Percentiles rank a stretch among this genome's conserved stretches.
phyloP scores from a whole-genome alignment of 2,888 invertebrate species.

The Polylopha cassiicola region DNA sequence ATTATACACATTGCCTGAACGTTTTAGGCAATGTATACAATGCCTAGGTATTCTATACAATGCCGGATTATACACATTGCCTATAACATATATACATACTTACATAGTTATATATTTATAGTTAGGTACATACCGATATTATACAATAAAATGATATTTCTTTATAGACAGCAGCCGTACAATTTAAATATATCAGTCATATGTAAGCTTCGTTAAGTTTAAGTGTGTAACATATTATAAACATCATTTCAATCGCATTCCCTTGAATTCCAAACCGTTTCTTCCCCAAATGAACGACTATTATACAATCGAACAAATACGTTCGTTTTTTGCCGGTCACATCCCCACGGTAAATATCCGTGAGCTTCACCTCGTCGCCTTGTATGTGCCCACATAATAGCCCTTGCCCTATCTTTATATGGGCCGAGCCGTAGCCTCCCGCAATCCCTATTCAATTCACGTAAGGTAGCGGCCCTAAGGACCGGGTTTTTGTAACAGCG shows the following conservation, averaged over 20 bases:
- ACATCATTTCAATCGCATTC: constrained; percentile 44
- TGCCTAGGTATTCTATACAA: no score
- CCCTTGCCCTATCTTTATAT: constrained; percentile 75
- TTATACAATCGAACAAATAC: constrained; percentile 67
- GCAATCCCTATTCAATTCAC: constrained; percentile 75
- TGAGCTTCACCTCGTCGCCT: constrained; percentile 44
- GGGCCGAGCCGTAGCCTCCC: constrained; percentile 73
- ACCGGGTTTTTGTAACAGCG: constrained; percentile 76
- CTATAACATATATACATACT: no score
- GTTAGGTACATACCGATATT: no score
- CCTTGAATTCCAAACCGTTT: constrained; percentile 36
- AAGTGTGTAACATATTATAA: constrained; percentile 5
- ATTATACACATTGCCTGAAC: no score
- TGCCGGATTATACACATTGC: no score
- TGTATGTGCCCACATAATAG: constrained; percentile 54
- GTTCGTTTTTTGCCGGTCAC: constrained; percentile 52
- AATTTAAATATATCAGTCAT: no score
- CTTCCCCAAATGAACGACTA: constrained; percentile 57
- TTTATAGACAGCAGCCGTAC: no score
- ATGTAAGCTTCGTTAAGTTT: neutral
- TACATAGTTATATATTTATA: no score
- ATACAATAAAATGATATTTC: no score
- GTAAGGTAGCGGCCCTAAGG: constrained; percentile 77
- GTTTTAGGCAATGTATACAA: no score
- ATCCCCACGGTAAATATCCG: constrained; percentile 64